These are phyloP conservation scores for Bubo blakistoni DNA, from an alignment of 2,113 vertebrate species.

Conservation along the genomic window DNA sequence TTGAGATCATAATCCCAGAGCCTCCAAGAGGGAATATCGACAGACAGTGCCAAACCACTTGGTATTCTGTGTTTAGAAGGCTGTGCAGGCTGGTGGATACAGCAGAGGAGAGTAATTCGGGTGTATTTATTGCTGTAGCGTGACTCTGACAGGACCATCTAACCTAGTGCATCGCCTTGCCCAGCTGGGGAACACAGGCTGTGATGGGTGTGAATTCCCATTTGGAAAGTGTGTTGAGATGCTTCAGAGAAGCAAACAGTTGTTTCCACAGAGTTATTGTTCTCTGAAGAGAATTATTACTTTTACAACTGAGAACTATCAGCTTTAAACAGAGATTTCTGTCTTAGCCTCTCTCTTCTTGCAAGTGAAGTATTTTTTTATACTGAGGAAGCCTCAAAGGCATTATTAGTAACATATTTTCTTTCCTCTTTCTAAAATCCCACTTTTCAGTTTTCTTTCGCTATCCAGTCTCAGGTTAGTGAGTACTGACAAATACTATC, in stretches of 20 bases:
- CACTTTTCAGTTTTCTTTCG: slow-evolving; percentile 36
- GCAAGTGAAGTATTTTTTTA: not conserved
- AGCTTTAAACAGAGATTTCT: slow-evolving; percentile 21
- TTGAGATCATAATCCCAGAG: slow-evolving; percentile 21
- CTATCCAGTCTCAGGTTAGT: slow-evolving; percentile 46
- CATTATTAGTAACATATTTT: slow-evolving; percentile 36
- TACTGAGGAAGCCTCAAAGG: slow-evolving; percentile 32
- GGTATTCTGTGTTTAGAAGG: slow-evolving; percentile 21
- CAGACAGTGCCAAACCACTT: slow-evolving; percentile 35
- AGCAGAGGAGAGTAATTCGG: slow-evolving; percentile 18
- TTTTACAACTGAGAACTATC: not conserved
- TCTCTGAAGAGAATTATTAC: slow-evolving; percentile 30
- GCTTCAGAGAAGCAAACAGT: slow-evolving; percentile 5
- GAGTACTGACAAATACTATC: slow-evolving; percentile 65
- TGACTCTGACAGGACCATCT: not conserved
- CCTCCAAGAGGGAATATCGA: slow-evolving; percentile 28
- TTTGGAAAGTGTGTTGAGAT: slow-evolving; percentile 5
- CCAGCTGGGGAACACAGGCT: slow-evolving; percentile 1
- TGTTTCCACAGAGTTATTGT: not conserved
- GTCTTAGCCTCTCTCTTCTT: slow-evolving; percentile 10
- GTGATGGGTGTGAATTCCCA: not conserved
- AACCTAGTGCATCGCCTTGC: not conserved
- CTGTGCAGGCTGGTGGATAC: not conserved
- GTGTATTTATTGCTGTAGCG: slow-evolving; percentile 13
- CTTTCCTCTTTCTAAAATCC: slow-evolving; percentile 34